Evolutionary conservation across 2,113 vertebrate species (phyloP).

Genomic region (Helogale parvula): DNA sequence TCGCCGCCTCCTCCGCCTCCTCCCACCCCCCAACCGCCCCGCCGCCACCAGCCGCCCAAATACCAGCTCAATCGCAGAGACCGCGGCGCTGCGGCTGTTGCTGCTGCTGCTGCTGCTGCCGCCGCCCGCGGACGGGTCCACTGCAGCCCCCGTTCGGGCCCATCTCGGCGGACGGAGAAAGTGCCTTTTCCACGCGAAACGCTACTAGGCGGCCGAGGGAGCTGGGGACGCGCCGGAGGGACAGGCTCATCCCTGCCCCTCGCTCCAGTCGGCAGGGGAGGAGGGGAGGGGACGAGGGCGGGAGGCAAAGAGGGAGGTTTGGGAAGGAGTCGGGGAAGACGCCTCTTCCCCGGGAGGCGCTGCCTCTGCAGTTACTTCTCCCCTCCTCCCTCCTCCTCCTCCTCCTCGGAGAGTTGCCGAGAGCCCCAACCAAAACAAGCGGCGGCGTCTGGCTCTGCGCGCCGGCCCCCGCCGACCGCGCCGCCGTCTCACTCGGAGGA

Average conservation of each 20-base stretch:
- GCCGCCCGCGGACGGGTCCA: slow-evolving; percentile 70
- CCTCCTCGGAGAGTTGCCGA: slow-evolving; percentile 75
- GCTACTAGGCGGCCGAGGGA: slow-evolving; percentile 40
- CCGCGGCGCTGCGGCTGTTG: slow-evolving; percentile 78
- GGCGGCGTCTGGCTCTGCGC: slow-evolving; percentile 76
- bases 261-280: slow-evolving; percentile 35
- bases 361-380: slow-evolving; percentile 68
- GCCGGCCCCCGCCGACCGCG: slow-evolving; percentile 74
- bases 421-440: slow-evolving; percentile 82
- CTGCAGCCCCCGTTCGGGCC: slow-evolving; percentile 67
- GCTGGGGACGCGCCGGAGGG: slow-evolving; percentile 54
- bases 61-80: slow-evolving; percentile 80
- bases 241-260: slow-evolving; percentile 71
- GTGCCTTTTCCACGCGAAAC: slow-evolving; percentile 61
- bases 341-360: slow-evolving; percentile 66
- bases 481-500: slow-evolving; percentile 76
- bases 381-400: slow-evolving; percentile 41
- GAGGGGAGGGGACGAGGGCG: neutral
- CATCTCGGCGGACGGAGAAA: slow-evolving; percentile 71
- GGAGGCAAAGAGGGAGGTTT: neutral
- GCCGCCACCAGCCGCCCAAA: slow-evolving; percentile 80
- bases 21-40: slow-evolving; percentile 62
- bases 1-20: slow-evolving; percentile 63
- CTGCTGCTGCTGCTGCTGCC: slow-evolving; percentile 66
- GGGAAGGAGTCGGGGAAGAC: slow-evolving; percentile 59